Evolutionary conservation across 2,888 invertebrate genomes (phyloP).

Genomic region (Polyommatus icarus): DNA sequence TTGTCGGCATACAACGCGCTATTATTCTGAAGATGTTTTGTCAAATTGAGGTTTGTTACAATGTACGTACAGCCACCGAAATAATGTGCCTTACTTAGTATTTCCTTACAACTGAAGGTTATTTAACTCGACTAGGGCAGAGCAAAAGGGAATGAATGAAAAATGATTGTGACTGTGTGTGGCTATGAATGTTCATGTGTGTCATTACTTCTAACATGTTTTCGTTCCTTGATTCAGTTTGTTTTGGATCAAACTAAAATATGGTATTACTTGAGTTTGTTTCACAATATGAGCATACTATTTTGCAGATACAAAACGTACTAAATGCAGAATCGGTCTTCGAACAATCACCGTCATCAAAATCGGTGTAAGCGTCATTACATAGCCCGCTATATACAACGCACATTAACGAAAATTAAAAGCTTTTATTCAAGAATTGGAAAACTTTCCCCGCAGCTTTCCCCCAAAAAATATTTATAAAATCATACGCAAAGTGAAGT

Average conservation of each 20-base stretch:
- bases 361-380: no score
- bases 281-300: no score
- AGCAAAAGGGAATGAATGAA: neutral
- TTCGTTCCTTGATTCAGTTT: no score
- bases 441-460: neutral
- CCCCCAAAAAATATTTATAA: neutral
- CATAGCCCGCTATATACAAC: neutral
- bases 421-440: neutral
- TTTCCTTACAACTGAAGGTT: neutral
- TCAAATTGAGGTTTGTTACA: slow-evolving; percentile 7
- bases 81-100: neutral
- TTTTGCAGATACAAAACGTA: no score
- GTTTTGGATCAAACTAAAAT: no score
- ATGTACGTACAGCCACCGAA: neutral
- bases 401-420: neutral
- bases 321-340: no score
- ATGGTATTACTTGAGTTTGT: no score
- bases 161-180: no score
- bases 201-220: no score
- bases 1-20: neutral
- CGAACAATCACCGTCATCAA: no score
- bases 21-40: slow-evolving; percentile 12
- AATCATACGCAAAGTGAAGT: no score
- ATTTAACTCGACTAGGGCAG: neutral
- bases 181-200: no score